These are phyloP conservation scores for Meliscaeva auricollis DNA, from an alignment of 2,888 invertebrate species.

Conservation along the genomic window DNA sequence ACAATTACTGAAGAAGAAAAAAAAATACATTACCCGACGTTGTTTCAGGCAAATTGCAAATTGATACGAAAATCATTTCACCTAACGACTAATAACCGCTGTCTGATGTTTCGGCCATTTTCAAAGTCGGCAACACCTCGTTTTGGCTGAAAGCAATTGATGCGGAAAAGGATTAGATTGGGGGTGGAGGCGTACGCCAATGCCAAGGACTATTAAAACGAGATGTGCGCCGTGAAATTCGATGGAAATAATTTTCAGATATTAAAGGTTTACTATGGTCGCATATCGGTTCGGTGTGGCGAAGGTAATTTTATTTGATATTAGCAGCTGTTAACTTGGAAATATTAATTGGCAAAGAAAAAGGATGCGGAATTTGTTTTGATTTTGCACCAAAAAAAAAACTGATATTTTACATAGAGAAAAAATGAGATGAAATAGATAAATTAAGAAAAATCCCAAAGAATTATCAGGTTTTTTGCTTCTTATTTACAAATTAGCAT, in stretches of 20 bases:
- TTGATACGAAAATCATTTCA: conserved; percentile 76
- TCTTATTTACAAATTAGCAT: too few relatives aligned
- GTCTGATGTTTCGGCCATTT: conserved; percentile 67
- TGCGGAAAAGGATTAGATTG: conserved; percentile 67
- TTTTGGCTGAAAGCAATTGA: conserved; percentile 60
- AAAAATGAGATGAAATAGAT: too few relatives aligned
- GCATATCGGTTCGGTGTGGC: not conserved
- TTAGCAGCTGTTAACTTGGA: conserved; percentile 65
- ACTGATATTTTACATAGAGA: too few relatives aligned
- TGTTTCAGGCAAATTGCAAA: conserved; percentile 68
- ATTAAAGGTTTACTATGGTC: conserved; percentile 43
- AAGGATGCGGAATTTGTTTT: not conserved
- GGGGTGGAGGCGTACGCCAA: too few relatives aligned
- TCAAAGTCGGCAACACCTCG: conserved; percentile 74
- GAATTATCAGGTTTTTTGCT: too few relatives aligned
- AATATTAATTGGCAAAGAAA: conserved; percentile 39
- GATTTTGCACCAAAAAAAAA: not conserved
- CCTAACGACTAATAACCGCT: conserved; percentile 76
- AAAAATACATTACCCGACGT: conserved; percentile 3
- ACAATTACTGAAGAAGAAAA: conserved; percentile 7
- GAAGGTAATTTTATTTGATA: conserved; percentile 64
- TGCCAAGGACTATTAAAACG: conserved; percentile 59
- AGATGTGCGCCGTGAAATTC: conserved; percentile 48
- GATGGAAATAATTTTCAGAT: conserved; percentile 44
- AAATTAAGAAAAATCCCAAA: too few relatives aligned